Base-by-base conservation (phyloP, 2,113 vertebrate species). In the Corythaeola cristata region DNA sequence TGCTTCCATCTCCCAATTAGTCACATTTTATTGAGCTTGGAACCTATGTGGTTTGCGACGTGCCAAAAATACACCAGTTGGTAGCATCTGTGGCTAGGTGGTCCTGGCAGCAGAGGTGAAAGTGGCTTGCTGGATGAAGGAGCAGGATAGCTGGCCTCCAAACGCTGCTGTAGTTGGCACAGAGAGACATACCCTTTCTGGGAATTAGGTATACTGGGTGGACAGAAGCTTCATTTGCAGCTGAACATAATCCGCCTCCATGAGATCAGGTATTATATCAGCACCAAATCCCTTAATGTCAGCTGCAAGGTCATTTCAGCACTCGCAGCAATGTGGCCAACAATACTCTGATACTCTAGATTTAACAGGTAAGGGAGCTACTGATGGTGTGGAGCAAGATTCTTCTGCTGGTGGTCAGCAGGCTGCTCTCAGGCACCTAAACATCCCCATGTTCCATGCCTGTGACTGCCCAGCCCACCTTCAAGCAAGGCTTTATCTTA, bases 41-140 rank as follows among this genome's bases (percentile, higher is more conserved):
- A 94, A 85, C 58, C 49, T 64, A 35, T n/a, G 21, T n/a, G 44
- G 76, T 72, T 84, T 84, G 60, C 44, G 53, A 75, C 1, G 3
- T 81, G 83, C 68, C 92, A 90, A 58, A 91, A 82, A 80, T n/a
- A 77, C 5, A 71, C 59, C 55, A 62, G 55, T 33, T 86, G 60
- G 83, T 78, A 88, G 67, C 33, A 72, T 64, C 68, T 35, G 39
- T 37, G 69, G 56, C 64, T 93, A 91, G 76, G 92, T 95, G 90
- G 90, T 93, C 76, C 83, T 89, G 88, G 95, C 82, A 92, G 83
- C 37, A 86, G 83, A 81, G 15, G 56, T 45, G 58, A 93, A 77
- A 86, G 69, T 59, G 63, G 60, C 52, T 41, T 63, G 64, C 39
- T 90, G 56, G 64, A 71, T 90, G 58, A 77, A 88, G 64, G 20